Percentiles rank a stretch among this genome's conserved stretches.
phyloP scores from a whole-genome alignment of 2,888 invertebrate species.

The Torymus tubicola region DNA sequence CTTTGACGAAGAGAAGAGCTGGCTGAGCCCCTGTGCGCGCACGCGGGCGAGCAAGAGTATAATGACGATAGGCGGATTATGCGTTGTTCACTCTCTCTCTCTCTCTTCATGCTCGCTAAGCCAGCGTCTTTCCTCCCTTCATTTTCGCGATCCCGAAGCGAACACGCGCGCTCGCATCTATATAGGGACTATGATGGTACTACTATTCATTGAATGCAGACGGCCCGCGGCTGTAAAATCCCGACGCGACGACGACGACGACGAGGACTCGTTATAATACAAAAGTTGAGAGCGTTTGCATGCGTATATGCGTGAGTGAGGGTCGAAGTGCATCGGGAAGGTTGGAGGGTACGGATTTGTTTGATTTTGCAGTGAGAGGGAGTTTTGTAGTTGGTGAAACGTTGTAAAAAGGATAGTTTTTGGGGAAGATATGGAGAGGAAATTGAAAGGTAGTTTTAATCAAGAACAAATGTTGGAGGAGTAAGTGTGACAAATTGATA shows the following conservation, averaged over 20 bases:
- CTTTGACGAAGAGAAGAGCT: background rate
- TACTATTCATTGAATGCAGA: constrained; percentile 29
- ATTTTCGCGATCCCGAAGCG: constrained; percentile 16
- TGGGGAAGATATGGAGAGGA: too few relatives aligned
- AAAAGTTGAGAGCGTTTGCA: background rate
- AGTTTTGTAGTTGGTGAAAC: too few relatives aligned
- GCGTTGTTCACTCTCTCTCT: constrained; percentile 25
- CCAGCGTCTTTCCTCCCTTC: constrained; percentile 8
- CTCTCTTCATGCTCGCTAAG: background rate
- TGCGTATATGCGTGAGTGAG: too few relatives aligned
- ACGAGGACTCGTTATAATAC: background rate
- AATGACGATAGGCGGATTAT: constrained; percentile 46
- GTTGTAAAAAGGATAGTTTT: too few relatives aligned
- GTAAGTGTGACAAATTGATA: too few relatives aligned
- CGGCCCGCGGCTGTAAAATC: background rate
- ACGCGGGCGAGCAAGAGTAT: background rate
- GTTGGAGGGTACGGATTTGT: too few relatives aligned
- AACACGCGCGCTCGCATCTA: too few relatives aligned
- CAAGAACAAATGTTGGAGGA: too few relatives aligned
- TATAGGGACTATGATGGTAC: too few relatives aligned
- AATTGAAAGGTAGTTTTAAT: too few relatives aligned
- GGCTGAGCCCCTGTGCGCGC: constrained; percentile 9
- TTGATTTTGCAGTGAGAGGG: too few relatives aligned
- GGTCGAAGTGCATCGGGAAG: too few relatives aligned
- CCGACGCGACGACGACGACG: background rate